Evolutionary conservation across 2,797 vertebrate genomes (phyloP), one percentile per base, ranked within the genome.

Genomic region (Rhincodon typus): DNA sequence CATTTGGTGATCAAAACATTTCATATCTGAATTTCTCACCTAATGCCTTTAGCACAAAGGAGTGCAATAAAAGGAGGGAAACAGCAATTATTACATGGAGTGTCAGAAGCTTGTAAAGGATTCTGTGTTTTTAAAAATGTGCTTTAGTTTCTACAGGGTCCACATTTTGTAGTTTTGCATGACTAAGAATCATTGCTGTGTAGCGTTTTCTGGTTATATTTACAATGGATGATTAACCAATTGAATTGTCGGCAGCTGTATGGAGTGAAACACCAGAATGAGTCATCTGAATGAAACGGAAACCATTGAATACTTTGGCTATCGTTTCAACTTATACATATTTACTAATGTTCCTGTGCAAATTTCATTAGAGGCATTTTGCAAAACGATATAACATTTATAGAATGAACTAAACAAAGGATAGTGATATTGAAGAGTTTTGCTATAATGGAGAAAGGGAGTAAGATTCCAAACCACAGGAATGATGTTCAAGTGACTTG

Each of bases 101-200:
- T 38, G 38, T 25, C 13, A 42, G 66, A 12, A 69, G n/a, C 46
- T 84, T 21, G 25, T 23, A 91, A 90, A 90, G 57, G 17, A 62
- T 21, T 8, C 34, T 67, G 5, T 62, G 53, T 57, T 4, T 62
- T 62, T 90, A 21, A 10, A 69, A 69, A 67, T 69, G 38, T 19
- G 66, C 19, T 38, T 90, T 69, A 93, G 19, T 93, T 93, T 38
- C 66, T 93, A 23, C 42, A 93, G 90, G 79, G 38, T 90, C 15
- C 50, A 34, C 30, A 25, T 23, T 19, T 27, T 93, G 67, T 23
- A 0, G 34, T 67, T 93, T 0, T 93, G 62, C 90, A 27, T 69
- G 62, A 25, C n/a, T 38, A 93, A 93, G 90, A 93, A 66, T 93
- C 66, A 93, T 4, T 93, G 90, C 34, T 93, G 90, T 93, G 90